Percentiles rank a stretch among this genome's conserved stretches.
These are phyloP conservation scores for Bedellia somnulentella DNA, from an alignment of 2,888 invertebrate species.

Conservation along the genomic window DNA sequence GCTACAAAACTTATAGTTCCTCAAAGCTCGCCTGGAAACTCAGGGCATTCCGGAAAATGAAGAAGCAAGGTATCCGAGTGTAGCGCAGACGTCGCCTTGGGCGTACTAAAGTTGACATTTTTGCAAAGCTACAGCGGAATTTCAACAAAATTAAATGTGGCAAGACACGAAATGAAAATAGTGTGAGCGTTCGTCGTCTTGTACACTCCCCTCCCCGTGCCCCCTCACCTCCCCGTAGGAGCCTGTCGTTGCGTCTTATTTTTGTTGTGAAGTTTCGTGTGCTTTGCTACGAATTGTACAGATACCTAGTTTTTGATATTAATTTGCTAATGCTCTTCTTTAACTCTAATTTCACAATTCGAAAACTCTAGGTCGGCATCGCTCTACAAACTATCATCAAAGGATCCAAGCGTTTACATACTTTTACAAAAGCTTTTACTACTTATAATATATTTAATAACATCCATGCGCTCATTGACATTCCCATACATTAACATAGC, in stretches of 20 bases:
- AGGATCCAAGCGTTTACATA: no score
- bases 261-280: constrained; percentile 24
- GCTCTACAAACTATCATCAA: no score
- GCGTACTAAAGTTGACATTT: constrained; percentile 61
- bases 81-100: constrained; percentile 48
- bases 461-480: no score
- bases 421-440: no score
- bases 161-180: constrained; percentile 56
- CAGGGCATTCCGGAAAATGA: constrained; percentile 53
- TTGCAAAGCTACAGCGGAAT: constrained; percentile 59
- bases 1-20: constrained; percentile 57
- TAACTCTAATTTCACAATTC: no score
- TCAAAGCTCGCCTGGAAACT: constrained; percentile 55
- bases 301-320: no score
- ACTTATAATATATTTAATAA: no score
- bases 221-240: constrained; percentile 5
- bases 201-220: constrained; percentile 9
- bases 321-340: no score
- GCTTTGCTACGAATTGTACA: no score
- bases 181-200: constrained; percentile 22
- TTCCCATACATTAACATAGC: no score
- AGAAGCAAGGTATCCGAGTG: constrained; percentile 50
- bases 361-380: no score
- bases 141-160: constrained; percentile 61
- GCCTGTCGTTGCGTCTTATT: constrained; percentile 19